A percentile compares a stretch with the other conserved stretches of the same genome.
Evolutionary conservation across 2,888 invertebrate genomes (phyloP).

Genomic region (Pseudococcus longispinus): DNA sequence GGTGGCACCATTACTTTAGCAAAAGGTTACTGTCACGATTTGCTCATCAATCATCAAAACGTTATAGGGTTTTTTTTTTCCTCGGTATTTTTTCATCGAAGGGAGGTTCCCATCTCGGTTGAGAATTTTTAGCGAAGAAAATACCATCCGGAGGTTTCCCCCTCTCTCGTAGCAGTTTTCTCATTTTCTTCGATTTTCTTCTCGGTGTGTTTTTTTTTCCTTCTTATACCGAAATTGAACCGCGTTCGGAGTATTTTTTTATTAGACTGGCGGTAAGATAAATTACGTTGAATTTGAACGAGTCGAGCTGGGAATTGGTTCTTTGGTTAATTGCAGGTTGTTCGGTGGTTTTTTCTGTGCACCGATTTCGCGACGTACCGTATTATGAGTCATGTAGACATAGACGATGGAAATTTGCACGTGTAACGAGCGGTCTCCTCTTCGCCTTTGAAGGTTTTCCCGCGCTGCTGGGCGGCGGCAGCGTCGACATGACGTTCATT

Average conservation of each 20-base stretch:
- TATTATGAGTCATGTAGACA: conserved; percentile 4
- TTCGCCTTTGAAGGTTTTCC: conserved; percentile 11
- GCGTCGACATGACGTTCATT: background rate
- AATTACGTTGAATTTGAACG: conserved; percentile 20
- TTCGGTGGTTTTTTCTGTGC: background rate
- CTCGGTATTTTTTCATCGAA: background rate
- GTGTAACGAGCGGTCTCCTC: conserved; percentile 11
- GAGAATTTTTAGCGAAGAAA: background rate
- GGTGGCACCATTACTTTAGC: background rate
- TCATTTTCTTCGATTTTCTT: conserved; percentile 30
- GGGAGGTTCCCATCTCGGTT: background rate
- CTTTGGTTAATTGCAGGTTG: background rate
- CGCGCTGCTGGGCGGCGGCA: too few species aligned
- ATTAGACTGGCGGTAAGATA: conserved; percentile 15
- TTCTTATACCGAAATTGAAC: conserved; percentile 2
- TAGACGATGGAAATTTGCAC: conserved; percentile 12
- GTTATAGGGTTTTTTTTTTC: conserved; percentile 10
- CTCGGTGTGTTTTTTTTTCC: background rate
- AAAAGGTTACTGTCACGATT: conserved; percentile 42
- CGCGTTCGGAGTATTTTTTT: background rate
- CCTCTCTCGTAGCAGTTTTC: background rate
- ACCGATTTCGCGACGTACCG: background rate
- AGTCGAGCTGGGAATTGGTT: conserved; percentile 11
- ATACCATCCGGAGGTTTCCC: background rate
- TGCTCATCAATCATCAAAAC: conserved; percentile 19